Evolutionary conservation across 2,888 invertebrate species (phyloP).

Genomic region (Mimumesa dahlbomi): DNA sequence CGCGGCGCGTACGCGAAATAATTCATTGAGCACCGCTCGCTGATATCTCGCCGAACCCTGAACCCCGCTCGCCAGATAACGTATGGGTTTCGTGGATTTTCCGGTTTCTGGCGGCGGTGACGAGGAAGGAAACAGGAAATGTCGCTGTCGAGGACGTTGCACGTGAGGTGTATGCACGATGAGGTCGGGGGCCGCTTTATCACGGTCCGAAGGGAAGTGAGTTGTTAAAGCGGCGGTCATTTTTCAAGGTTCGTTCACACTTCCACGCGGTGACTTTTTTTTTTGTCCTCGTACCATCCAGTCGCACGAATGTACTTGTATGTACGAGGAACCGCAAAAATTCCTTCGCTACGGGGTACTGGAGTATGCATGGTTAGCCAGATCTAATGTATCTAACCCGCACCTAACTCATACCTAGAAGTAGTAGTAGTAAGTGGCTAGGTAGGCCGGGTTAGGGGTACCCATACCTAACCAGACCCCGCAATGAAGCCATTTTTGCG

Average conservation of each 20-base stretch:
- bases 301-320: no score
- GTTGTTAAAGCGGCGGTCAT: conserved; percentile 55
- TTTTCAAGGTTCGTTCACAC: conserved; percentile 51
- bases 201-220: conserved; percentile 51
- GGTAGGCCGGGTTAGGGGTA: no score
- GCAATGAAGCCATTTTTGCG: no score
- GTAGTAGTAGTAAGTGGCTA: no score
- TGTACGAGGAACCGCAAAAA: no score
- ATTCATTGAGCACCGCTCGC: conserved; percentile 39
- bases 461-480: no score
- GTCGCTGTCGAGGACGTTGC: conserved; percentile 53
- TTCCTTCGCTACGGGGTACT: no score
- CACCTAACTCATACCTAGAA: no score
- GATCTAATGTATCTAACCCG: no score
- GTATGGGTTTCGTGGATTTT: conserved; percentile 66
- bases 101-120: conserved; percentile 59
- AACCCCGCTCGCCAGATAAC: conserved; percentile 32
- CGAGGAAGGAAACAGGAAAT: conserved; percentile 66
- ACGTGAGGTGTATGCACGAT: conserved; percentile 63
- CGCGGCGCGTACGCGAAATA: conserved; percentile 41
- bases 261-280: conserved; percentile 11
- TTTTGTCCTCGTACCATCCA: no score
- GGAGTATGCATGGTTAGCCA: no score
- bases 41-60: conserved; percentile 24
- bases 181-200: conserved; percentile 63